Evolutionary conservation across 2,113 vertebrate species (phyloP), one percentile per base, ranked within the genome.

Genomic region (Chaenogobius annularis): DNA sequence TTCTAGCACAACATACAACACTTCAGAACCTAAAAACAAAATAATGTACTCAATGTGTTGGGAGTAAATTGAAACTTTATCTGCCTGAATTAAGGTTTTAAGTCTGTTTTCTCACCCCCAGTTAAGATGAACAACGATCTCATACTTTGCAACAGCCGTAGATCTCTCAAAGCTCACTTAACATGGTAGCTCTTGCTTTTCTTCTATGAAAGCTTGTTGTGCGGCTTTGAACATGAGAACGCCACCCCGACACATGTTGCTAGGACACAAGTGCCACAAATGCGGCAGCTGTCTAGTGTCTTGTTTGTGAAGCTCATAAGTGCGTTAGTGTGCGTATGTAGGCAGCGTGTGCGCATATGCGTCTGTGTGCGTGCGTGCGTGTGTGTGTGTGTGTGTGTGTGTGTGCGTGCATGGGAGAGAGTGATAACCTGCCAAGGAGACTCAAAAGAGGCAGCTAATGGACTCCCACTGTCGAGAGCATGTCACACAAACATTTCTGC

Each of bases 401-500:
- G 66, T 66, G 46, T 59, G 69, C 68, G 67, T 61, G 47, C 35
- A 52, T 46, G 66, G 3, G 68, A 70, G 59, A 62, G 79, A 83
- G 73, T 81, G 86, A 88, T 89, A 92, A 91, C 85, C 83, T 72
- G 78, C 79, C 88, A 86, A 87, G 82, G 82, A 84, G 79, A 85
- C 82, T 90, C 75, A 83, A 86, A 89, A 91, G 89, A 89, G 81
- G 78, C 78, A 84, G 87, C 82, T 91, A 91, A 92, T 88, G 88
- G 87, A 89, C 88, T 90, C 82, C 68, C 84, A 90, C 86, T 73
- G 65, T 62, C 52, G 78, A 79, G 86, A 74, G 77, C 86, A 85
- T 90, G 89, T 90, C 89, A 92, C 90, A 93, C 90, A 93, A 93
- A 93, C 89, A 92, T 93, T 91, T 92, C 86, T 89, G 90, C 91